Base-by-base conservation (phyloP, 2,888 invertebrate genomes). In the Formica aserva region DNA sequence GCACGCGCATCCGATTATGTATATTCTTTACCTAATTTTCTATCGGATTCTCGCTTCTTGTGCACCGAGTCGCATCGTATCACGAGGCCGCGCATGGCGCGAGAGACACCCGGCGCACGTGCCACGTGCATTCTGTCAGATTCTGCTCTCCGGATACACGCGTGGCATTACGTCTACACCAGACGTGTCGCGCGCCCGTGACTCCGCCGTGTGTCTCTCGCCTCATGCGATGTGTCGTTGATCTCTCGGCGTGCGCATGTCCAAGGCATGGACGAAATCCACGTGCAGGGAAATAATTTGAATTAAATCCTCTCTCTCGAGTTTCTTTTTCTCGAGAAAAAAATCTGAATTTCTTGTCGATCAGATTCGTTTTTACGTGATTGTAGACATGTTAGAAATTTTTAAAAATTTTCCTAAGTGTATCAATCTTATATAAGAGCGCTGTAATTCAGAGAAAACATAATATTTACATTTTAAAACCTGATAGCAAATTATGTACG, bases 81-180 rank as follows among this genome's bases (percentile, higher is more conserved):
- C 18, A 38, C 63, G 74, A 8, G 18, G 35, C 15, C 57, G 52
- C 63, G 65, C 26, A 69, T 60, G 18, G 84, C 89, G 87, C 87
- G 86, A 86, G 86, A 87, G 80, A 76, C 18, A 45, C 63, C 81
- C 82, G 75, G 85, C 83, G 87, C 87, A 86, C 87, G 66, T 86
- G 86, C 85, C 84, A 69, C 66, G 85, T 86, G 87, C 85, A 75
- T 93, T 26, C 72, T 52, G 52, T n/a, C 52, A 8, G 52, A 18
- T 72, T 92, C 91, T 94, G 93, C 89, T 94, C 92, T 91, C 94
- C 94, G 93, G 93, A 91, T 93, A 94, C 88, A 91, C 90, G 91
- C 91, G 92, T 92, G 92, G 92, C 91, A 92, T 92, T 93, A 92
- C 93, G 93, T 92, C 93, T 94, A 93, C 93, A 93, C 93, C 91